Base-by-base conservation (phyloP, 2,888 invertebrate genomes). In the Keiferia lycopersicella region DNA sequence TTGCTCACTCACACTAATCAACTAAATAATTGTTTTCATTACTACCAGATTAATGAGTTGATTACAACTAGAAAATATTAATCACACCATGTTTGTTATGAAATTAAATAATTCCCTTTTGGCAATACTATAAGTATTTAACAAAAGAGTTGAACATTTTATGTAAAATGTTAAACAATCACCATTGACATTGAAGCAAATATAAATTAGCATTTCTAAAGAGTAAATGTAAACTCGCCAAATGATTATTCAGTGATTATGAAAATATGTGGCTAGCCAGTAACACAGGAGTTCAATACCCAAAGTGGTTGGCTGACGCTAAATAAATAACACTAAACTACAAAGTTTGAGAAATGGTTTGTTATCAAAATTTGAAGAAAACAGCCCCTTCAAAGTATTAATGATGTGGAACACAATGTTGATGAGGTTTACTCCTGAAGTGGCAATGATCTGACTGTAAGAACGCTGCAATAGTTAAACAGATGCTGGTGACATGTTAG, bases 401-500 rank as follows among this genome's bases (percentile, higher is more conserved):
- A 50, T 50, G 18, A 30, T 39, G 30, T 53, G 51, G 53, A 53
- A 53, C 61, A 53, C 22, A 20, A 14, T 38, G 39, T 53, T 62
- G 62, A 53, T 51, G 61, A 53, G 26, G 26, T 53, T 39, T 22
- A 12, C 10, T 62, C 51, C 61, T 61, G 51, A 61, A 62, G 62
- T 62, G 53, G 30, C 10, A 39, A 62, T 51, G 61, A 61, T 12
- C 53, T 53, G 16, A 45, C 45, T 16, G 22, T 38, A 62, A 38
- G 39, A 53, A 62, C 38, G 22, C 53, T 62, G 34, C 39, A 62
- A 61, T 59, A 61, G 61, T 62, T 53, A 62, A 48, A 22, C 38
- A n/a, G 51, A 62, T 62, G 62, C 30, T 51, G 34, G 58, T 20
- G 58, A 66, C 59, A 60, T 83, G 91, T 91, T 91, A 91, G 91